A percentile compares a stretch with the other conserved stretches of the same genome.
These are phyloP conservation scores for Halocynthia roretzi DNA, from an alignment of 23 tunicate species.

Conservation along the genomic window DNA sequence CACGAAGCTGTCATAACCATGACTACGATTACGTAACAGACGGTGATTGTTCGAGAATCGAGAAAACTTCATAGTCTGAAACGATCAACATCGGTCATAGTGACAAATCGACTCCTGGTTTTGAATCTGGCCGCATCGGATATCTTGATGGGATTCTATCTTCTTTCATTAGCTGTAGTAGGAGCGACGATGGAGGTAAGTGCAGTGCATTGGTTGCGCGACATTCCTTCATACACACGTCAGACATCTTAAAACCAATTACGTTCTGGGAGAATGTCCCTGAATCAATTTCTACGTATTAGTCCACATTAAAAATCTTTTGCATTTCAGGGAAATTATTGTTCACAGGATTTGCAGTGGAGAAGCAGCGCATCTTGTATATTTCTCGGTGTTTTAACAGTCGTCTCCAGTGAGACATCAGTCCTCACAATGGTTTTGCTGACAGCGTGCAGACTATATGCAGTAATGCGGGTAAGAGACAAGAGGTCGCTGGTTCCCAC, in stretches of 20 bases:
- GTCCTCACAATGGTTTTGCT: constrained; percentile 22
- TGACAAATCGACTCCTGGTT: constrained; percentile 15
- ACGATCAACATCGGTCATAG: background rate
- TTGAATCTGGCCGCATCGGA: constrained; percentile 37
- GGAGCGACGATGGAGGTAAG: constrained; percentile 11
- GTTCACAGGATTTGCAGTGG: constrained; percentile 12
- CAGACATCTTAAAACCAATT: no score
- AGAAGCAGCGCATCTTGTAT: constrained; percentile 17
- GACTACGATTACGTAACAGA: background rate
- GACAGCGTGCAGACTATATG: constrained; percentile 11
- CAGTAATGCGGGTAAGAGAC: constrained; percentile 1
- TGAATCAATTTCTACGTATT: no score
- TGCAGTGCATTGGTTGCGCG: background rate
- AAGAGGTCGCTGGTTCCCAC: background rate
- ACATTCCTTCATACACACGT: no score
- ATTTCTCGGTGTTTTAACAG: constrained; percentile 13
- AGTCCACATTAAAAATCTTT: no score
- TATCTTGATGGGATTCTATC: constrained; percentile 35
- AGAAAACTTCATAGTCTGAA: background rate
- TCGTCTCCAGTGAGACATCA: constrained; percentile 19
- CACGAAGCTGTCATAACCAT: no score
- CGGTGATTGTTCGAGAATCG: constrained; percentile 7
- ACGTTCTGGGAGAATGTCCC: no score
- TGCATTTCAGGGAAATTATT: constrained; percentile 10
- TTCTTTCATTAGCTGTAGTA: constrained; percentile 8